Evolutionary conservation across 2,113 vertebrate species (phyloP), one percentile per base, ranked within the genome.

Genomic region (Anguilla japonica): DNA sequence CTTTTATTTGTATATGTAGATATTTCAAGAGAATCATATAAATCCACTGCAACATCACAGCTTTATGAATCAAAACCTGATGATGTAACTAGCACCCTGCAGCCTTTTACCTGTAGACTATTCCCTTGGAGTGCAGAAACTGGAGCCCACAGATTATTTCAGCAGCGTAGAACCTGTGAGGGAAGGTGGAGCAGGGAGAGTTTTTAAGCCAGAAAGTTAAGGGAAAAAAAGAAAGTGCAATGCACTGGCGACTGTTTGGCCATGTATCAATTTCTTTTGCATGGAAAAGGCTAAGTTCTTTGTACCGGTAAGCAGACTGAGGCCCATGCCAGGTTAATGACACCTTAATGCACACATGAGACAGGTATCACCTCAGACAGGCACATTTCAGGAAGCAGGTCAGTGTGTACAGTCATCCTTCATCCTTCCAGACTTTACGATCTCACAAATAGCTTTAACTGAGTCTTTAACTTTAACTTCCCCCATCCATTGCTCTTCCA

Each of bases 91-190:
- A 53, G 50, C 50, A 53, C 50, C 11, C 50, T 14, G 11, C 13
- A 53, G 71, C 8, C 5, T 34, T 26, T 34, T 90, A 99, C 98
- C 98, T 98, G 93, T 99, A 99, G 92, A 99, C 97, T 82, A 99
- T 97, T 88, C 97, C 97, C 93, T 96, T 99, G 41, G 94, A 94
- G 91, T 99, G 98, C 39, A 99, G 97, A 90, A 99, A 99, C 93
- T 99, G 98, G 71, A 99, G 93, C 22, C 98, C 98, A 85, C 97
- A 96, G 22, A 98, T 86, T 63, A 99, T 99, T 94, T 99, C 98
- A 67, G 98, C 96, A 83, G 90, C 95, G 1, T 99, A 99, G 94
- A 99, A 99, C 93, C 98, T 99, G 91, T 60, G 63, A 16, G 82
- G 87, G 90, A 88, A 90, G 87, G 86, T 39, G 15, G 41, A 50